Conservation (phyloP, 2,888 invertebrate species). For the Azorinus chamasolen region DNA sequence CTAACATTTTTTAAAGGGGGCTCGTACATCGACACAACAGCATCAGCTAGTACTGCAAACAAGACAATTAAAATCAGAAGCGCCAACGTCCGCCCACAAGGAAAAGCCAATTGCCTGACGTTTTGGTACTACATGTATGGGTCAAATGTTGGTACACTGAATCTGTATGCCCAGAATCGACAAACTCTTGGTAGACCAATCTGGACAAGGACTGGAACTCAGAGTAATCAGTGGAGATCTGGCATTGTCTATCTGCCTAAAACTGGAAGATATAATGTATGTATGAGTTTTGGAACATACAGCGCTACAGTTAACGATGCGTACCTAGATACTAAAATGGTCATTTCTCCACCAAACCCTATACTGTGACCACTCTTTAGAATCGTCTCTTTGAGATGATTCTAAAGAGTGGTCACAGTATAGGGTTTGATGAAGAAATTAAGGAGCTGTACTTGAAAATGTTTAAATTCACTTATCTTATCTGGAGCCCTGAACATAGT, state of each 20-base stretch:
- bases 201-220: constrained; percentile 70
- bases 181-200: constrained; percentile 51
- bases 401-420: no score
- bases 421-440: no score
- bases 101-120: constrained; percentile 65
- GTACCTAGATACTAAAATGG: no score
- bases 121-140: constrained; percentile 84
- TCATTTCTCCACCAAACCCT: no score
- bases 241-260: constrained; percentile 63
- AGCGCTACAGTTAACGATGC: no score
- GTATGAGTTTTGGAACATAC: no score
- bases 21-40: constrained; percentile 75
- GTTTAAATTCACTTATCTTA: no score
- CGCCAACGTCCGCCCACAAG: constrained; percentile 39
- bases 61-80: constrained; percentile 59
- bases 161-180: constrained; percentile 64
- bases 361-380: no score
- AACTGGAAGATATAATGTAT: constrained; percentile 57
- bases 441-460: no score
- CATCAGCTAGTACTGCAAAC: constrained; percentile 56
- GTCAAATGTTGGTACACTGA: constrained; percentile 69
- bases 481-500: no score
- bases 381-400: no score
- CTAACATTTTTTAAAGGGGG: constrained; percentile 54
- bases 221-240: constrained; percentile 70